Evolutionary conservation across 2,113 vertebrate species (phyloP), one percentile per base, ranked within the genome.

Genomic region (Semnornis frantzii): DNA sequence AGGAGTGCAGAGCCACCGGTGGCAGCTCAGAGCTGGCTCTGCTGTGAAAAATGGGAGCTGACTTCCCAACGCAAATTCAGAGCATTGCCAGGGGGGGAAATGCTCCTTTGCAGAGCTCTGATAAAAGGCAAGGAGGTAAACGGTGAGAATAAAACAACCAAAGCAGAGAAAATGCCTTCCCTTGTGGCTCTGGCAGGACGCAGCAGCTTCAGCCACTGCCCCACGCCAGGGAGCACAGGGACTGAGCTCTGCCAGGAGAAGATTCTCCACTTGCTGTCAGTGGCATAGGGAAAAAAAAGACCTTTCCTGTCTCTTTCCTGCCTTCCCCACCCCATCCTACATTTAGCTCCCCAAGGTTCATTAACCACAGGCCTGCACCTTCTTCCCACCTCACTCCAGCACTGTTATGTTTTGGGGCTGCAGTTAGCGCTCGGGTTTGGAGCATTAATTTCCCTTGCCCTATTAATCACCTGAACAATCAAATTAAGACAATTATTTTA

Each of bases 401-500:
- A 20, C 52, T 94, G 94, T 95, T 95, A 92, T 95, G 96, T 97
- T 96, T 97, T 11, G 37, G 37, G 0, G 69, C 95, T 82, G 94
- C 70, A 85, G 93, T 96, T 96, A 93, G 24, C 73, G 93, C 96
- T 96, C 94, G 93, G 82, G 90, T 95, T 96, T 92, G 82, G 92
- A 97, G 95, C 97, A 98, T 98, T 98, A 96, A 98, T 98, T 98
- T 98, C 96, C 92, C 90, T 96, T 97, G 91, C 92, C 96, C 97
- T 98, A 98, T 98, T 98, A 97, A 98, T 98, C 98, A 98, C 95
- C 96, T 98, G 94, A 98, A 98, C 97, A 98, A 97, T 96, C 96
- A 97, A 98, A 98, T 98, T 97, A 98, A 95, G 97, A 97, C 97
- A 97, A 98, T 98, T 97, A 97, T 98, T 98, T 97, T 98, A 98